Percentiles rank a stretch among this genome's conserved stretches.
These are phyloP conservation scores for Dasypogon diadema DNA, from an alignment of 2,888 invertebrate species.

Conservation along the genomic window DNA sequence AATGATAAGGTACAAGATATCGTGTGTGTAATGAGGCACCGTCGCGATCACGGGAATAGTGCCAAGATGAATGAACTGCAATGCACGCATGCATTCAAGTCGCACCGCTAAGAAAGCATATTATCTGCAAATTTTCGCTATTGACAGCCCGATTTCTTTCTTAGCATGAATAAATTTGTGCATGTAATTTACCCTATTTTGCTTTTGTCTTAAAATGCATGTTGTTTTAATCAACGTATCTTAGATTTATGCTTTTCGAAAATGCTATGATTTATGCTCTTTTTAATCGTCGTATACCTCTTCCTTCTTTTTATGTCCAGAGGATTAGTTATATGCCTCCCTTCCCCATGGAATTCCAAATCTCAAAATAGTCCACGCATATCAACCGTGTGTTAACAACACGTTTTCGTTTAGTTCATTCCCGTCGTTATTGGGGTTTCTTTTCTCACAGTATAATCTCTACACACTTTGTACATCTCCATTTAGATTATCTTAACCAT, in stretches of 20 bases:
- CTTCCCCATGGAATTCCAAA: slow-evolving; percentile 4
- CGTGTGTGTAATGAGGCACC: slow-evolving; percentile 12
- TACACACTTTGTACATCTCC: slow-evolving; percentile 4
- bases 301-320: background rate
- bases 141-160: slow-evolving; percentile 14
- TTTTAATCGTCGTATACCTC: too few species aligned
- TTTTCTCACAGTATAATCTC: slow-evolving; percentile 1
- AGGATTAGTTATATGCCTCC: background rate
- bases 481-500: slow-evolving; percentile 32
- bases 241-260: background rate
- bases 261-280: slow-evolving; percentile 21
- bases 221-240: background rate
- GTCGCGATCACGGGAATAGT: slow-evolving; percentile 23
- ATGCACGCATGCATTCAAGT: slow-evolving; percentile 11
- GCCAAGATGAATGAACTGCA: slow-evolving; percentile 12
- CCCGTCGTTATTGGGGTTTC: background rate
- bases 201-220: too few species aligned
- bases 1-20: slow-evolving; percentile 1
- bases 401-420: background rate
- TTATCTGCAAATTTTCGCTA: slow-evolving; percentile 40
- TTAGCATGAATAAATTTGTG: slow-evolving; percentile 4
- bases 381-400: background rate
- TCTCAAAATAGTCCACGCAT: slow-evolving; percentile 16
- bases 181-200: too few species aligned
- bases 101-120: slow-evolving; percentile 13